Evolutionary conservation across 2,113 vertebrate genomes (phyloP).

Genomic region (Heterocephalus glaber): DNA sequence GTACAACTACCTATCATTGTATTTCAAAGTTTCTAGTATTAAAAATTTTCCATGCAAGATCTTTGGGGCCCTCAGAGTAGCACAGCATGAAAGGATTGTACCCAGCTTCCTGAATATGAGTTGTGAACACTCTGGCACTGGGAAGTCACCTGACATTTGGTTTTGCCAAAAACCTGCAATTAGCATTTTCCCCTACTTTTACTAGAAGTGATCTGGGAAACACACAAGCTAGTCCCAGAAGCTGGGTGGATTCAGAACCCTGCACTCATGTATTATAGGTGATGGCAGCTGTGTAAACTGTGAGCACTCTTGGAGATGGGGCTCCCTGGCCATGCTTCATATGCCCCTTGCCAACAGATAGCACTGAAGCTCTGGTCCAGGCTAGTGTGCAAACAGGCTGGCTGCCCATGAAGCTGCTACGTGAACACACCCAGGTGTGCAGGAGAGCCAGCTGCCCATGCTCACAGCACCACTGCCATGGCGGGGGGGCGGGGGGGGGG

Average conservation of each 20-base stretch:
- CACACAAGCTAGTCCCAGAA: not conserved
- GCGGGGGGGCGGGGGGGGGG: no score
- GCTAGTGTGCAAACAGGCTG: not conserved
- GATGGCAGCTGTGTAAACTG: not conserved
- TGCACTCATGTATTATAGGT: not conserved
- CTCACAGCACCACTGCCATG: no score
- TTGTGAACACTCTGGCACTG: not conserved
- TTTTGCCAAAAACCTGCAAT: conserved; percentile 17
- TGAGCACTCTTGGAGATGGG: not conserved
- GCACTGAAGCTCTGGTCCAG: conserved; percentile 1
- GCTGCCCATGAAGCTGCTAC: not conserved
- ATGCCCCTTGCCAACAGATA: not conserved
- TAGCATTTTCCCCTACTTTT: conserved; percentile 11
- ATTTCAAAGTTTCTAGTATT: conserved; percentile 33
- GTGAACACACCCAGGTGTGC: not conserved
- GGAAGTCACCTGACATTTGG: not conserved
- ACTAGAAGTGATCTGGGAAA: conserved; percentile 14
- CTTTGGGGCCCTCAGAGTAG: not conserved
- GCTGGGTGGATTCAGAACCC: not conserved
- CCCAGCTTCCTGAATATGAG: not conserved
- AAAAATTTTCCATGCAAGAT: not conserved
- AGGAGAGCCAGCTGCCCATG: not conserved
- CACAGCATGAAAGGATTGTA: not conserved
- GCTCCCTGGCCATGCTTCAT: not conserved
- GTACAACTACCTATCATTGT: conserved; percentile 49